Evolutionary conservation across 1,140 invertebrate genomes (phyloP).

Genomic region (Myzus persicae): DNA sequence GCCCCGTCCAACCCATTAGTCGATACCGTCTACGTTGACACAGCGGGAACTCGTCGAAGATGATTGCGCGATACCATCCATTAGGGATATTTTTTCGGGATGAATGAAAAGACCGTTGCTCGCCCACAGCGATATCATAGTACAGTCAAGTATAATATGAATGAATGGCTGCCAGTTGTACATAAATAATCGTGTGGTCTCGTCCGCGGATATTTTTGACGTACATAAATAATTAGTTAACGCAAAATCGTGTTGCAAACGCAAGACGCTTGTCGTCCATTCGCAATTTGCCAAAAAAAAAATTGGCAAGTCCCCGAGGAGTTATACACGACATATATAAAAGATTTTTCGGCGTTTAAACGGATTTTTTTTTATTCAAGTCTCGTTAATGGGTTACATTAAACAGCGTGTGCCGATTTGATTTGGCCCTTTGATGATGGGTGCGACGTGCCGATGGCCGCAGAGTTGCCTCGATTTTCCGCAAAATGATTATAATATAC

Average conservation of each 20-base stretch:
- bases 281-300: not conserved
- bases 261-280: not conserved
- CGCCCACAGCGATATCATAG: not conserved
- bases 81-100: not conserved
- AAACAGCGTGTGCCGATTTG: not conserved
- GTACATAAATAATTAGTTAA: slow-evolving; percentile 1
- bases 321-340: not conserved
- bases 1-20: not conserved
- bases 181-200: not conserved
- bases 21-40: too few relatives aligned
- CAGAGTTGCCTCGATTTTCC: not conserved
- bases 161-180: not conserved
- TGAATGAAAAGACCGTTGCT: not conserved
- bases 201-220: not conserved
- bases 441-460: not conserved
- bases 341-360: not conserved
- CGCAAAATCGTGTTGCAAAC: not conserved
- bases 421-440: not conserved
- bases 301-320: not conserved
- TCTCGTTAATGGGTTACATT: not conserved
- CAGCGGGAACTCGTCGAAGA: too few relatives aligned
- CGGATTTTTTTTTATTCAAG: not conserved
- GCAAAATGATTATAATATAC: not conserved
- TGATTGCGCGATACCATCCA: not conserved
- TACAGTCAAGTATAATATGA: not conserved